Base-by-base conservation (phyloP, 2,113 vertebrate species). In the Hippocampus comes region DNA sequence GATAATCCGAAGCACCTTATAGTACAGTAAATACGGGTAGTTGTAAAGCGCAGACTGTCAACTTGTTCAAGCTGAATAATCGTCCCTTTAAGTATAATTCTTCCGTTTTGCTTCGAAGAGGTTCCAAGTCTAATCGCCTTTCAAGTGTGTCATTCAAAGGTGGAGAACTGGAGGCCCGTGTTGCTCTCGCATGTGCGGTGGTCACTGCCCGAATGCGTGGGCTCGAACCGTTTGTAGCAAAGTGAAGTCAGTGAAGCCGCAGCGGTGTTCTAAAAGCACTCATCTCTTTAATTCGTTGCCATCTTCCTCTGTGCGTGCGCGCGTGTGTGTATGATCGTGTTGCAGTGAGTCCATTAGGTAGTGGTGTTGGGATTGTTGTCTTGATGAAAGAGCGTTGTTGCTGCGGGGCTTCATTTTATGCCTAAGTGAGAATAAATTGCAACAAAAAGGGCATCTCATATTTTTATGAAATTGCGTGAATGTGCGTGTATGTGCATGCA, bases 371-470 rank as follows among this genome's bases (percentile, higher is more conserved):
- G 20, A 64, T 64, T 41, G 34, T 64, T 65, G 41, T 43, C 41
- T 3, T 12, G 21, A 65, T 65, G 63, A 46, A 65, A 65, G 63
- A 12, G 34, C 20, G 12, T 23, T 21, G 8, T 41, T 63, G 34
- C 30, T 17, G 17, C 3, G 57, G 57, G 53, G 53, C 53, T 55
- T 55, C 23, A 59, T 27, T 59, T 59, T 25, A 25, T 10, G 59
- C 59, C 60, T 38, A 41, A 63, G 34, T 63, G 34, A 20, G 9
- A 63, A 9, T 65, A 65, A 65, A 65, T 65, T 65, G 63, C 20
- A 23, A 23, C 21, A 64, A 64, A 64, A 42, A 42, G 21, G 63
- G 20, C n/a, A 46, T 65, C 10, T 41, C 7, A 34, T 21, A 48
- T 5, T 14, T 55, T n/a, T 10, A 4, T 12, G 21, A 23, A 57